phyloP scores from a whole-genome alignment of 2,888 invertebrate genomes.

The Ophraella communa region DNA sequence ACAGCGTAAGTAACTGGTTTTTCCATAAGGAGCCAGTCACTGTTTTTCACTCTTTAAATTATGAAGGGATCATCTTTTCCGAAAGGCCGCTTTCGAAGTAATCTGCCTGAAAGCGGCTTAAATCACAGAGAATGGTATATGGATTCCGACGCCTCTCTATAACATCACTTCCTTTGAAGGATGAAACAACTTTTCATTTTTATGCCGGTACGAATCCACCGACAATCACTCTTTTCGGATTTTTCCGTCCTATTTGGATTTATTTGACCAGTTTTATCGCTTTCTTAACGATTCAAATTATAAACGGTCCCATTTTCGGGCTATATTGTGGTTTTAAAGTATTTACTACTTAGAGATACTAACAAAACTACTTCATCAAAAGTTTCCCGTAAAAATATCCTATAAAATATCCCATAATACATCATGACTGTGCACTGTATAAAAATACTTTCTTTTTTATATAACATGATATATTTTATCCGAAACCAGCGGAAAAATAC shows the following conservation, averaged over 20 bases:
- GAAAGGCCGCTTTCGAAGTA: conserved; percentile 44
- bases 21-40: conserved; percentile 33
- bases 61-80: conserved; percentile 47
- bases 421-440: too few relatives aligned
- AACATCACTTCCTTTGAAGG: conserved; percentile 42
- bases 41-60: conserved; percentile 46
- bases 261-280: neutral
- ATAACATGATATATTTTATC: too few relatives aligned
- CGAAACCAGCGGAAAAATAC: too few relatives aligned
- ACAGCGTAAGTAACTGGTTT: conserved; percentile 11
- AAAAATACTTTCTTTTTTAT: too few relatives aligned
- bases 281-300: neutral
- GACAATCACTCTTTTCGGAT: conserved; percentile 1
- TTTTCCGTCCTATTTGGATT: neutral
- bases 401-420: too few relatives aligned
- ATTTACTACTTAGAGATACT: too few relatives aligned
- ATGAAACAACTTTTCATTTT: conserved; percentile 43
- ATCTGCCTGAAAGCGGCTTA: conserved; percentile 54
- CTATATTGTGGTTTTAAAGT: too few relatives aligned
- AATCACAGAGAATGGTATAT: conserved; percentile 49
- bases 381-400: too few relatives aligned
- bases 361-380: too few relatives aligned
- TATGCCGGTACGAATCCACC: conserved; percentile 29
- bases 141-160: conserved; percentile 39
- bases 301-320: too few relatives aligned